Evolutionary conservation across 2,113 vertebrate species (phyloP).

Genomic region (Phalacrocorax carbo): DNA sequence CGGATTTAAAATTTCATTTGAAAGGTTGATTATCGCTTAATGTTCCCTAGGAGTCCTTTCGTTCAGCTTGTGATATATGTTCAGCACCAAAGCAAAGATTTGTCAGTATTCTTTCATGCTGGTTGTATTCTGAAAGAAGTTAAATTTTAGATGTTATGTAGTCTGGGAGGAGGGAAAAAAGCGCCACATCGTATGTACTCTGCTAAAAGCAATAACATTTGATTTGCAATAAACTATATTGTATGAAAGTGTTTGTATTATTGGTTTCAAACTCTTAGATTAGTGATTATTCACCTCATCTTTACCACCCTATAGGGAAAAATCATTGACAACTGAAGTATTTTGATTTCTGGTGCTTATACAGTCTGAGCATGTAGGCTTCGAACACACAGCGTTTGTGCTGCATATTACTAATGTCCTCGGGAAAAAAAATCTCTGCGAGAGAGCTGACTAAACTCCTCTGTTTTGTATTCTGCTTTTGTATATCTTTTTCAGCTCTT

Average conservation of each 20-base stretch:
- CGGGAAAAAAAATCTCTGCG: background rate
- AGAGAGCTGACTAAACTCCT: background rate
- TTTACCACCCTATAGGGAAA: background rate
- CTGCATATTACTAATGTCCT: background rate
- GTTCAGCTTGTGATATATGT: background rate
- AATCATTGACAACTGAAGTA: conserved; percentile 21
- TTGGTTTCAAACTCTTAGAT: conserved; percentile 17
- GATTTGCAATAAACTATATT: conserved; percentile 26
- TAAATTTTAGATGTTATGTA: background rate
- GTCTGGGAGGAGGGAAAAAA: background rate
- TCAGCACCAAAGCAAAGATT: background rate
- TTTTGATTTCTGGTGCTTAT: conserved; percentile 48
- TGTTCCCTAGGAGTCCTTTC: background rate
- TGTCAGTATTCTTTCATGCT: background rate
- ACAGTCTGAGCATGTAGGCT: background rate
- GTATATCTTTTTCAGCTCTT: background rate
- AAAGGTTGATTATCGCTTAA: background rate
- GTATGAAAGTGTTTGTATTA: conserved; percentile 2
- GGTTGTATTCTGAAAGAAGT: background rate
- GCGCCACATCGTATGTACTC: background rate
- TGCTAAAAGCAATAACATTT: conserved; percentile 21
- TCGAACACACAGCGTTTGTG: background rate
- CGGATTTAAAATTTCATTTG: background rate
- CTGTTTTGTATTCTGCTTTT: background rate
- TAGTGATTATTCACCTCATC: conserved; percentile 27